These are phyloP conservation scores for Thalassaphorura encarpata DNA, from an alignment of 1,140 invertebrate species.

Conservation along the genomic window DNA sequence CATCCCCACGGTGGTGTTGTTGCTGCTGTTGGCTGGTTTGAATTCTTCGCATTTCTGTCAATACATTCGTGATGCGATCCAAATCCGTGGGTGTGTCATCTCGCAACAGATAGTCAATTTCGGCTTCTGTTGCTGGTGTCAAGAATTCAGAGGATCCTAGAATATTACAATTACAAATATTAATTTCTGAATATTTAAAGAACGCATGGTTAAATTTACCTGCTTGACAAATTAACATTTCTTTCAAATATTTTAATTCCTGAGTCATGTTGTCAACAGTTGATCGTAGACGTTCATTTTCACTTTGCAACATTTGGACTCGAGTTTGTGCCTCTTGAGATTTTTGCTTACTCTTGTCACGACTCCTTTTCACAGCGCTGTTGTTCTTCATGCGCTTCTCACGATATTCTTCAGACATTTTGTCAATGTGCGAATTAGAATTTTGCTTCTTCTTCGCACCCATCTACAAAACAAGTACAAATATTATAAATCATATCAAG, in stretches of 20 bases:
- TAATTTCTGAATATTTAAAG: neutral
- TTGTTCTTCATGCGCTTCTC: constrained; percentile 73
- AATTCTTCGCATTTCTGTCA: constrained; percentile 23
- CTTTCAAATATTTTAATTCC: constrained; percentile 74
- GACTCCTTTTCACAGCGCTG: constrained; percentile 74
- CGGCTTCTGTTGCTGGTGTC: constrained; percentile 18
- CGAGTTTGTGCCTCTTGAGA: constrained; percentile 67
- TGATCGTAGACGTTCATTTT: constrained; percentile 73
- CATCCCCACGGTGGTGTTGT: neutral
- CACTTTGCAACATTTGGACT: constrained; percentile 63
- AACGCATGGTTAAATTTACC: constrained; percentile 36
- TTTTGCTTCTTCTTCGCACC: neutral
- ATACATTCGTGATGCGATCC: constrained; percentile 18
- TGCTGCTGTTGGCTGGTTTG: constrained; percentile 12
- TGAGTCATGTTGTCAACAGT: constrained; percentile 75
- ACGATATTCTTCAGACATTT: constrained; percentile 66
- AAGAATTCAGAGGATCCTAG: constrained; percentile 24
- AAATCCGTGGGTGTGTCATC: constrained; percentile 26
- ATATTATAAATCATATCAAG: neutral
- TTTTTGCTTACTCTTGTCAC: constrained; percentile 55
- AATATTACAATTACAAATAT: neutral
- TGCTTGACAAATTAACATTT: constrained; percentile 71
- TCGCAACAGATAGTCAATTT: constrained; percentile 23
- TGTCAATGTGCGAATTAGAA: constrained; percentile 40
- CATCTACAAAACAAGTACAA: neutral